phyloP scores from a whole-genome alignment of 2,888 invertebrate species.

The Sussaba pulchella region DNA sequence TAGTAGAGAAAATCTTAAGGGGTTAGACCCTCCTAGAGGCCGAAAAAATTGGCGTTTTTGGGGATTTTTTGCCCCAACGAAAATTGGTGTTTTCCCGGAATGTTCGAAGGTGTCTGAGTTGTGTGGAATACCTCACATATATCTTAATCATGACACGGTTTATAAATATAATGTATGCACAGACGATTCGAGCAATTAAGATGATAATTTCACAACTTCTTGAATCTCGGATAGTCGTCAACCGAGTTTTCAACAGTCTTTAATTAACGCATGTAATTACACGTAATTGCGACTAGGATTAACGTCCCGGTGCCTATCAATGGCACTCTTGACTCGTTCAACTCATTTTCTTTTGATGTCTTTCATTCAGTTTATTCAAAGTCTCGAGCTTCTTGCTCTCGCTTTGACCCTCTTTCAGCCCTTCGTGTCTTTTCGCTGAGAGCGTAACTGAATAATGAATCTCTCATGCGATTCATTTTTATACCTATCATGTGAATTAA shows the following conservation, averaged over 20 bases:
- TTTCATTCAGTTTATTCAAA: constrained; percentile 41
- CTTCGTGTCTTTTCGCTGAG: constrained; percentile 22
- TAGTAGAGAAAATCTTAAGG: too few relatives aligned
- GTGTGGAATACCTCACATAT: too few relatives aligned
- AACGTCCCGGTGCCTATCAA: constrained; percentile 33
- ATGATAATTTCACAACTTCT: constrained; percentile 45
- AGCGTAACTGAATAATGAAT: constrained; percentile 11
- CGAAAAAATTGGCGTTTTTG: too few relatives aligned
- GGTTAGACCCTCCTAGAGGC: too few relatives aligned
- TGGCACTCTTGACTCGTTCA: constrained; percentile 35
- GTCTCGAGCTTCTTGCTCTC: constrained; percentile 14
- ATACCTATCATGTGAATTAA: too few relatives aligned
- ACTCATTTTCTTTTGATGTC: constrained; percentile 41
- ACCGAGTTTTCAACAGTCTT: constrained; percentile 55
- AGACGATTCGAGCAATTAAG: constrained; percentile 6
- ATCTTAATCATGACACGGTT: too few relatives aligned
- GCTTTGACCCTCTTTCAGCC: constrained; percentile 13
- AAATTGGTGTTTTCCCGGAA: too few relatives aligned
- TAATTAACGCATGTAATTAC: constrained; percentile 79
- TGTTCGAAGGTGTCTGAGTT: too few relatives aligned
- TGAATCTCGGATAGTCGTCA: constrained; percentile 31
- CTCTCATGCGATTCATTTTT: constrained; percentile 11
- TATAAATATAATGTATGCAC: constrained; percentile 1
- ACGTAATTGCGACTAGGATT: constrained; percentile 76
- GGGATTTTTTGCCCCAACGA: too few relatives aligned